A percentile compares a stretch with the other conserved stretches of the same genome.
phyloP scores from a whole-genome alignment of 2,113 vertebrate species.

The Cynocephalus volans region DNA sequence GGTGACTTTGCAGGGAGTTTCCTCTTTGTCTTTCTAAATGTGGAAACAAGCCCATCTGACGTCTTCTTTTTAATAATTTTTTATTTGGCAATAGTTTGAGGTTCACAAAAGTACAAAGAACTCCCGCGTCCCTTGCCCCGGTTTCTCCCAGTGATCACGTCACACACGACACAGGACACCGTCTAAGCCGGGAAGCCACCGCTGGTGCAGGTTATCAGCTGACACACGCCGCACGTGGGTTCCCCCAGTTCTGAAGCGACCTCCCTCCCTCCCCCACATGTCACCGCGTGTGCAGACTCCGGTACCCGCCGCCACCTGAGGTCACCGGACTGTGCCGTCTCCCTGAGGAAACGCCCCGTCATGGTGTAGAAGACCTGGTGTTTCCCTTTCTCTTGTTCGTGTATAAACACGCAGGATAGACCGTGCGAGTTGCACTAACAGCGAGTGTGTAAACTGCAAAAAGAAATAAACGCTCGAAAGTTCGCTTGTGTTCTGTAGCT shows the following conservation, averaged over 20 bases:
- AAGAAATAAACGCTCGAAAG: neutral
- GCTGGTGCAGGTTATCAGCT: neutral
- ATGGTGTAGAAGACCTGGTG: neutral
- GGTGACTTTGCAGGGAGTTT: no score
- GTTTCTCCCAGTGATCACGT: fast-evolving
- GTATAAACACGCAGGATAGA: neutral
- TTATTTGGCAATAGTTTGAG: neutral
- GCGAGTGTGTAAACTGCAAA: neutral
- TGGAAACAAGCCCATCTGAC: neutral
- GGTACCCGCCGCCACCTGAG: neutral
- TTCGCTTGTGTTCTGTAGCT: neutral
- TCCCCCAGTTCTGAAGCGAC: neutral
- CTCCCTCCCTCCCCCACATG: neutral
- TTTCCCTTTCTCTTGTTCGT: neutral
- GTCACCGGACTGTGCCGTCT: neutral
- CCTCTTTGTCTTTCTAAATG: neutral
- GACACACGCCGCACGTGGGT: neutral
- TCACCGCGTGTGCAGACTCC: neutral
- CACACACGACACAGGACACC: fast-evolving
- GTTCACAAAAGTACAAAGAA: neutral
- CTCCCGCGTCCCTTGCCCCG: neutral
- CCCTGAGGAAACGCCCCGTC: neutral
- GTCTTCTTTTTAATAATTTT: neutral
- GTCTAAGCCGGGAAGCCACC: neutral
- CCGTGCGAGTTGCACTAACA: neutral